Conservation (phyloP, 2,797 vertebrate species). For the Syngnathus rostellatus region DNA sequence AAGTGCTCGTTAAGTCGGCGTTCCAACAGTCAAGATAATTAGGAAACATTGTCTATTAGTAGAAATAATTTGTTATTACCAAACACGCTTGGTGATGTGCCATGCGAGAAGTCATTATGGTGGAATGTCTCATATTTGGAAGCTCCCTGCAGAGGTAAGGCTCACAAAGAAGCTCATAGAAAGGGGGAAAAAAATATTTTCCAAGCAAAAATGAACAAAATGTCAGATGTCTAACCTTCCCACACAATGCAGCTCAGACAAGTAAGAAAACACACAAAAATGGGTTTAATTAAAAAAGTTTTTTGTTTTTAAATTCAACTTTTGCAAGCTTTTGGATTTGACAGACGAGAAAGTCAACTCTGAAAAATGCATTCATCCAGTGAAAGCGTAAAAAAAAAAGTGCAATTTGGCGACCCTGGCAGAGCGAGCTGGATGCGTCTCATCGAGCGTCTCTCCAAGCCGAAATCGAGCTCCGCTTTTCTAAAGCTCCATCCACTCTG, state of each 20-base stretch:
- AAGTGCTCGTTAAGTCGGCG: neutral
- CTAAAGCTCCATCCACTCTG: conserved; percentile 64
- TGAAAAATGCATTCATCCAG: neutral
- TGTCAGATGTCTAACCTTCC: neutral
- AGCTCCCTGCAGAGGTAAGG: neutral
- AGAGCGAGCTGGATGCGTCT: conserved; percentile 43
- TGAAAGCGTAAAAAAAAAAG: conserved; percentile 16
- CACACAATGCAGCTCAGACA: no score
- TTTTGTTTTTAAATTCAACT: neutral
- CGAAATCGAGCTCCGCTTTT: conserved; percentile 50
- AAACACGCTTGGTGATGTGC: neutral
- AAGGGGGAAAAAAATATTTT: neutral
- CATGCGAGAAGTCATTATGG: neutral
- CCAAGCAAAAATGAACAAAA: neutral
- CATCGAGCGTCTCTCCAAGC: conserved; percentile 44
- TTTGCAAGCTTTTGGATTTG: neutral
- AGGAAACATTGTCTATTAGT: neutral
- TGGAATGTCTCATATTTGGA: neutral
- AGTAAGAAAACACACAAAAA: neutral
- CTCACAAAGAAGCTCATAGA: neutral
- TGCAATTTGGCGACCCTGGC: conserved; percentile 38
- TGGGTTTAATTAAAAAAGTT: no score
- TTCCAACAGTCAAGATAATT: neutral
- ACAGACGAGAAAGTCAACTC: neutral
- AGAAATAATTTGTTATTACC: neutral